Evolutionary conservation across 2,888 invertebrate genomes (phyloP), one percentile per base, ranked within the genome.

Genomic region (Furcula furcula): DNA sequence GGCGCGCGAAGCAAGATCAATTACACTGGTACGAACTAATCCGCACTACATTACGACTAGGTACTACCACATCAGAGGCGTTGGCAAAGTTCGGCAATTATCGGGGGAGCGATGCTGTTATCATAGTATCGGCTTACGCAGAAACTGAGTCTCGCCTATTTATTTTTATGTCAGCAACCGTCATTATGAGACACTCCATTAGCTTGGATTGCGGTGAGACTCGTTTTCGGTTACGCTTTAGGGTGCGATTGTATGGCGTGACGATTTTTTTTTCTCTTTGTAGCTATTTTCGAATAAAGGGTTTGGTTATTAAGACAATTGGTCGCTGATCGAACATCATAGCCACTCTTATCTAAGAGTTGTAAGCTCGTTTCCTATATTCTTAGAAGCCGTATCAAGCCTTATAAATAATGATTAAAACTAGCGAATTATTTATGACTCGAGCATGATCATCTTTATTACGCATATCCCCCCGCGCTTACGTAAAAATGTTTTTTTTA

Each of bases 171-270:
- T 88, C 88, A 87, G 85, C 85, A 86, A 85, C 86, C 86, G 85
- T 86, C 88, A 87, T 88, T 86, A 87, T 85, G 86, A 84, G 87
- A 87, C 87, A 88, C 88, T 88, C 88, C 88, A 88, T 88, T 88
- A 88, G 86, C 82, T 88, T 76, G 86, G 87, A 88, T 88, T 87
- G 87, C 85, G 81, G 83, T 75, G 76, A 72, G 70, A 76, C 79
- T 77, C 80, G 85, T 81, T 85, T 86, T 88, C 81, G 83, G 87
- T 87, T 86, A 83, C 86, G 76, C 73, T 75, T 70, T 78, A 75
- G 86, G 84, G 86, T 77, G 81, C 75, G 77, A 80, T 79, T 81
- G 80, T 80, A 68, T 55, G 57, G 70, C 67, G 65, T 65, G 64
- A 65, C 65, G 56, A 59, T 61, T 66, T 69, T 75, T 65, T 68